Conservation (phyloP, 2,113 vertebrate genomes). For the Gymnobelideus leadbeateri region DNA sequence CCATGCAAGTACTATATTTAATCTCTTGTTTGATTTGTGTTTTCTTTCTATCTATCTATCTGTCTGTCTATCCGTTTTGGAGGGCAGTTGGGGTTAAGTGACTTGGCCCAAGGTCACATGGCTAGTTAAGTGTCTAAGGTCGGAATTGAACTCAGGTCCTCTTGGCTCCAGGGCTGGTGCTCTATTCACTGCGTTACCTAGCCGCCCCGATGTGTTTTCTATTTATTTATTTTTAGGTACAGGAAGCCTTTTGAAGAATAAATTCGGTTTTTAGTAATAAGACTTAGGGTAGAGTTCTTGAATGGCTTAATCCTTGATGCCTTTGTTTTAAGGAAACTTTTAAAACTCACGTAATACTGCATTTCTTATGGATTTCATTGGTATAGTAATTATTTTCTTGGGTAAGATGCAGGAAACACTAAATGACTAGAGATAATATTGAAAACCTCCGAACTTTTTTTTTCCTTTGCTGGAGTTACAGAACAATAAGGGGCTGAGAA, state of each 20-base stretch:
- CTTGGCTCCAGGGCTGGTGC: no score
- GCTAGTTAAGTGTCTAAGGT: no score
- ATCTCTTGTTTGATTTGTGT: neutral
- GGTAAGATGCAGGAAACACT: neutral
- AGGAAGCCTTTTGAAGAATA: neutral
- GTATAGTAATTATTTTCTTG: neutral
- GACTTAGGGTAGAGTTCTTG: neutral
- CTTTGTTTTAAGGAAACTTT: neutral
- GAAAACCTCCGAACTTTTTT: neutral
- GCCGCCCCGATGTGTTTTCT: neutral
- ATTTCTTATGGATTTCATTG: neutral
- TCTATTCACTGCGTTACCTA: no score
- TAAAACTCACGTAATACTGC: neutral
- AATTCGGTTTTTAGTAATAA: neutral
- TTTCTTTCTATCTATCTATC: no score
- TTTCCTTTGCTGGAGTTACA: neutral
- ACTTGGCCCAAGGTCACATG: no score
- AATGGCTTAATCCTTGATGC: neutral
- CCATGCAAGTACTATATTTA: neutral
- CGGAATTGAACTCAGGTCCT: no score
- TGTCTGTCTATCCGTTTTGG: no score
- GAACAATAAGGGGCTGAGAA: neutral
- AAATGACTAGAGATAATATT: neutral
- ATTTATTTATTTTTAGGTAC: neutral
- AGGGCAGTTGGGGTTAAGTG: no score